Percentiles rank a stretch among this genome's conserved stretches.
Conservation (phyloP, 2,113 vertebrate species). For the Tachysurus fulvidraco region DNA sequence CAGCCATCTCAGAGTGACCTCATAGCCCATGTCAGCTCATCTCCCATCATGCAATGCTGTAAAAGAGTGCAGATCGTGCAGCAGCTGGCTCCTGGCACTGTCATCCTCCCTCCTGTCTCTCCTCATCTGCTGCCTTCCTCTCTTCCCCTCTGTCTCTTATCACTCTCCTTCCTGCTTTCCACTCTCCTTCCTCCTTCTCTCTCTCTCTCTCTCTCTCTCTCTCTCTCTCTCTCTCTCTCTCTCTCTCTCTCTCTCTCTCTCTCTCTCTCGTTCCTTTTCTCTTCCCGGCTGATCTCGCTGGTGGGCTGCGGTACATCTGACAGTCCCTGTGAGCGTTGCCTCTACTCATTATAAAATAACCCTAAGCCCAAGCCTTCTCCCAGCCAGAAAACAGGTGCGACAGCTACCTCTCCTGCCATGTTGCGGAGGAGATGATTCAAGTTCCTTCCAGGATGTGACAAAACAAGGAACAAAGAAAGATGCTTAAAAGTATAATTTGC, state of each 20-base stretch:
- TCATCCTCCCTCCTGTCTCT: slow-evolving; percentile 50
- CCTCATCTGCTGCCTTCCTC: slow-evolving; percentile 46
- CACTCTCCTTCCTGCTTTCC: slow-evolving; percentile 54
- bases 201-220: slow-evolving; percentile 11
- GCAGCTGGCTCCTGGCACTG: slow-evolving; percentile 50
- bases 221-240: slow-evolving; percentile 16
- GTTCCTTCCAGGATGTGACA: slow-evolving; percentile 44
- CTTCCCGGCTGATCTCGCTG: slow-evolving; percentile 23
- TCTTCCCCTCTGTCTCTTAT: slow-evolving; percentile 39
- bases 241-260: slow-evolving; percentile 28
- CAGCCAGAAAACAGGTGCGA: slow-evolving; percentile 50
- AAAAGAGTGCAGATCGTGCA: slow-evolving; percentile 26
- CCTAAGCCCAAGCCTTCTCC: slow-evolving; percentile 45
- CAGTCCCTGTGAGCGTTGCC: slow-evolving; percentile 54
- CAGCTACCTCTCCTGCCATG: slow-evolving; percentile 47
- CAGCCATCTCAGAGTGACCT: slow-evolving; percentile 41
- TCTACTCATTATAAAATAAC: slow-evolving; percentile 56
- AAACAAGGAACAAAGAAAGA: slow-evolving; percentile 49
- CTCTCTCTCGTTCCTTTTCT: slow-evolving; percentile 3
- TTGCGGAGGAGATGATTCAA: slow-evolving; percentile 44
- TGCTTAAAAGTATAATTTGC: slow-evolving; percentile 52
- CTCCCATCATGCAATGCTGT: slow-evolving; percentile 49
- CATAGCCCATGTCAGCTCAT: slow-evolving; percentile 45
- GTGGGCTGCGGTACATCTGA: slow-evolving; percentile 49
- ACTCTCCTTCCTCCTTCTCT: slow-evolving; percentile 34